Evolutionary conservation across 2,888 invertebrate species (phyloP).

Genomic region (Arctia plantaginis): DNA sequence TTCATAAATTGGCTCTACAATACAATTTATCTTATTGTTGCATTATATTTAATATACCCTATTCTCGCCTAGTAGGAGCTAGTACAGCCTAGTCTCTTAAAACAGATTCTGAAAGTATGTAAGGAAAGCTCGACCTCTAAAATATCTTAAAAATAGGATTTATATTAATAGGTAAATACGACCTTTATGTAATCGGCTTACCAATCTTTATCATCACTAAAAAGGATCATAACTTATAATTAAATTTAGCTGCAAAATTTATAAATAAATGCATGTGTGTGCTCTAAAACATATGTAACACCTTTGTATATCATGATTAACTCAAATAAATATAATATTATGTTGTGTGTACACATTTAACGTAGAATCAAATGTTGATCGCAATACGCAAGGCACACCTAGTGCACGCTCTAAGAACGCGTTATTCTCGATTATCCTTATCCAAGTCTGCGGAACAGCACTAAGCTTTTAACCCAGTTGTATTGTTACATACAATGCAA

Average conservation of each 20-base stretch:
- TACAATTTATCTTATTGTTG: slow-evolving; percentile 3
- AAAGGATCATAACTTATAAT: background rate
- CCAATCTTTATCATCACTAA: slow-evolving; percentile 17
- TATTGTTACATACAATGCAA: slow-evolving; percentile 63
- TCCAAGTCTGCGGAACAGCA: slow-evolving; percentile 59
- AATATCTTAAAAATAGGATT: background rate
- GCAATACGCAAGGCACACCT: background rate
- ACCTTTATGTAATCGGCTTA: background rate
- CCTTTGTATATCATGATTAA: too few relatives aligned
- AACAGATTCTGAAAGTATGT: background rate
- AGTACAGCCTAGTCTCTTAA: too few relatives aligned
- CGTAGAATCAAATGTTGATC: slow-evolving; percentile 8
- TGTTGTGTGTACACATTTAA: background rate
- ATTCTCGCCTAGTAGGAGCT: too few relatives aligned
- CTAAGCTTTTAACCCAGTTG: slow-evolving; percentile 79
- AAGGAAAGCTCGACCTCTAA: background rate
- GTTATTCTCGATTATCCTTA: slow-evolving; percentile 46
- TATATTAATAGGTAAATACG: slow-evolving; percentile 27
- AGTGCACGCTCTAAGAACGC: slow-evolving; percentile 26
- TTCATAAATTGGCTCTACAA: slow-evolving; percentile 11
- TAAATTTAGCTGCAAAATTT: background rate
- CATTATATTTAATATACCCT: background rate
- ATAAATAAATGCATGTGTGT: background rate
- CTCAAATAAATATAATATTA: too few relatives aligned
- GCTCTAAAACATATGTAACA: too few relatives aligned